These are phyloP conservation scores for Callimorpha dominula DNA, from an alignment of 2,888 invertebrate species.

Conservation along the genomic window DNA sequence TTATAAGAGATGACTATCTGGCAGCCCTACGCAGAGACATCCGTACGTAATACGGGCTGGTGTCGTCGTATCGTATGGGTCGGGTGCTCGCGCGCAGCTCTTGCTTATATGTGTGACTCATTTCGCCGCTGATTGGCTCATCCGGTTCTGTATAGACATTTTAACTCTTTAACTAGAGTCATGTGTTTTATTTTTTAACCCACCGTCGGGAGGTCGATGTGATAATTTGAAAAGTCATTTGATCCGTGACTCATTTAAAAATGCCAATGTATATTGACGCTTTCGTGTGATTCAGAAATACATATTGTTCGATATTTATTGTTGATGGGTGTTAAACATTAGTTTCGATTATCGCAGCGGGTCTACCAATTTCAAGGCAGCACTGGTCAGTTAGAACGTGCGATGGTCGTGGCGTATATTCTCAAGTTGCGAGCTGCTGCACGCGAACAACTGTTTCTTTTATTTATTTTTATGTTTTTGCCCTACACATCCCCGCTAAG, in stretches of 20 bases:
- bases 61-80: slow-evolving; percentile 60
- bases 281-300: slow-evolving; percentile 7
- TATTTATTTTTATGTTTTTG: slow-evolving; percentile 72
- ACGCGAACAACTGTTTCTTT: slow-evolving; percentile 64
- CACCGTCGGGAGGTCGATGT: slow-evolving; percentile 30
- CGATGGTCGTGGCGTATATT: slow-evolving; percentile 35
- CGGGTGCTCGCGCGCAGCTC: slow-evolving; percentile 61
- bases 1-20: slow-evolving; percentile 39
- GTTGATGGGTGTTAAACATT: slow-evolving; percentile 9
- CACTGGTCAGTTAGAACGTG: slow-evolving; percentile 17
- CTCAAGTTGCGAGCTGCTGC: slow-evolving; percentile 45
- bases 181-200: slow-evolving; percentile 50
- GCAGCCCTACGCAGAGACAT: slow-evolving; percentile 30
- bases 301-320: neutral
- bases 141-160: slow-evolving; percentile 79
- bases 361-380: slow-evolving; percentile 25
- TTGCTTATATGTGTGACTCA: slow-evolving; percentile 75
- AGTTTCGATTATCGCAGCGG: slow-evolving; percentile 15
- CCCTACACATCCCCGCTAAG: slow-evolving; percentile 72
- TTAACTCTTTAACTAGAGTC: slow-evolving; percentile 72
- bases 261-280: slow-evolving; percentile 8
- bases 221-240: slow-evolving; percentile 48
- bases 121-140: slow-evolving; percentile 78
- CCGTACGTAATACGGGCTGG: slow-evolving; percentile 61
- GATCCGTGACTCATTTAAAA: slow-evolving; percentile 23